Evolutionary conservation across 1,140 invertebrate genomes (phyloP), one percentile per base, ranked within the genome.

Genomic region (Ectropis grisescens): DNA sequence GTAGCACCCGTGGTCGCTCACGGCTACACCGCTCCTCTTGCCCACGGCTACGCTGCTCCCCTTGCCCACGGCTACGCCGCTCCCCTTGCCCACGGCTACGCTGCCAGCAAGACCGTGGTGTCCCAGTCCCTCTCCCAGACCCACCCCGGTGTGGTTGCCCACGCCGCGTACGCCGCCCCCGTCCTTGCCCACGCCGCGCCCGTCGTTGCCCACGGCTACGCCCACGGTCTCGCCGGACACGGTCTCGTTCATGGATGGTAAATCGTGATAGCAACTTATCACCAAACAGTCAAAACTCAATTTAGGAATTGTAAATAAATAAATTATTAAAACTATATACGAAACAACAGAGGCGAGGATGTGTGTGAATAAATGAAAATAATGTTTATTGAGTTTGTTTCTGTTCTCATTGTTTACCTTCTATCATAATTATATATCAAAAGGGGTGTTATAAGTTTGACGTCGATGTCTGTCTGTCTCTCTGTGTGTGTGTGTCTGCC

Each of bases 291-390:
- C 61, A 79, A 75, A 75, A 76, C 70, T 75, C 70, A 76, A 37
- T 47, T 72, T 69, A 54, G 61, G 64, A 70, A 58, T 19, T 70
- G 54, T 80, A 69, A 67, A 75, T 71, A n/a, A 71, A 67, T 72
- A 69, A 71, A 72, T 66, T 60, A n/a, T 70, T 56, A 61, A 50
- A 37, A 55, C n/a, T n/a, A n/a, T n/a, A 70, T 62, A 66, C 58
- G 59, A 53, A 43, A 55, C 66, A 54, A 70, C 58, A 69, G 60
- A 58, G 62, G 75, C 68, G 71, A 80, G 75, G 71, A 80, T 75
- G 71, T 71, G 72, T 74, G 75, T 75, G 66, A 80, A 76, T 76
- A 80, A 76, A 80, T 68, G 70, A 62, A 19, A 65, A 69, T 64
- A 61, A 58, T 74, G 65, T 71, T 47, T 59, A n/a, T 58, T 56